phyloP scores from a whole-genome alignment of 2,797 vertebrate genomes.

The Coregonus ussuriensis region DNA sequence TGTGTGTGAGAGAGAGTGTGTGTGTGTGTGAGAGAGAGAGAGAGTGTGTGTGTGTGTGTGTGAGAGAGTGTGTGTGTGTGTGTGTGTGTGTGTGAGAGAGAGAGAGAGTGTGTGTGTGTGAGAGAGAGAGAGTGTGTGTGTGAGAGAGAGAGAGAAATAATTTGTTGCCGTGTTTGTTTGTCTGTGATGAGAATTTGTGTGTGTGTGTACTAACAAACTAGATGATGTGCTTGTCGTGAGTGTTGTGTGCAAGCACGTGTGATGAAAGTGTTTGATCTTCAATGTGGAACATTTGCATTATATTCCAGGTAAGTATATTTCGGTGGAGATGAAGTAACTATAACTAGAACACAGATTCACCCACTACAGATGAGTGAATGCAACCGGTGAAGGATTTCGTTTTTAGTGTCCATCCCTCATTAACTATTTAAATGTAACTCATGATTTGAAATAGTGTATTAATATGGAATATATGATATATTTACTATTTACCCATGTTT shows the following conservation, averaged over 20 bases:
- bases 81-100: too few relatives aligned
- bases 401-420: background rate
- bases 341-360: background rate
- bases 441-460: background rate
- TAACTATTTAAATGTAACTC: background rate
- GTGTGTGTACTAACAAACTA: background rate
- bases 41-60: too few relatives aligned
- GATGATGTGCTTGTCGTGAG: background rate
- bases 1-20: background rate
- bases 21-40: background rate
- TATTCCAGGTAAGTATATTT: constrained; percentile 44
- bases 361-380: background rate
- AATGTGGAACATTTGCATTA: constrained; percentile 3
- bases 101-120: too few relatives aligned
- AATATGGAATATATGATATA: background rate
- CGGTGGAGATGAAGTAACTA: background rate
- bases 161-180: background rate
- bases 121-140: too few relatives aligned
- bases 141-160: background rate
- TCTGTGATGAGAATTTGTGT: constrained; percentile 12
- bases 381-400: background rate
- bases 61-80: too few relatives aligned
- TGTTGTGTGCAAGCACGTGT: constrained; percentile 3
- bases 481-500: too few relatives aligned
- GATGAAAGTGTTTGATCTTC: background rate